Conservation (phyloP, 2,888 invertebrate genomes). For the Xanthostigma xanthostigma region DNA sequence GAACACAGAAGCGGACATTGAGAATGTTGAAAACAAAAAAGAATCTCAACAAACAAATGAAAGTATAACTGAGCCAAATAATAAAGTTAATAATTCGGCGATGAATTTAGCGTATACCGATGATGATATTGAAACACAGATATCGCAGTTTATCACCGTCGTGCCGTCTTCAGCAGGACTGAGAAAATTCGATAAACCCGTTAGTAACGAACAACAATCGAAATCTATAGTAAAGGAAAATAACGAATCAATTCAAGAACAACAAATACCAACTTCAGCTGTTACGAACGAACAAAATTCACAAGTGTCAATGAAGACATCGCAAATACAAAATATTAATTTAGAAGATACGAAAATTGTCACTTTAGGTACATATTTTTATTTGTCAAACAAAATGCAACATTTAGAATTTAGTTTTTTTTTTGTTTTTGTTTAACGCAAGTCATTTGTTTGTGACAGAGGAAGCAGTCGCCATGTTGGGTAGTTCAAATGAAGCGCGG, state of each 20-base stretch:
- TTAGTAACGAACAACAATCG: neutral
- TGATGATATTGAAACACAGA: conserved; percentile 16
- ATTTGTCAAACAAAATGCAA: conserved; percentile 7
- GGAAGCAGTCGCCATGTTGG: conserved; percentile 30
- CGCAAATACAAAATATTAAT: conserved; percentile 1
- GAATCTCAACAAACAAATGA: no score
- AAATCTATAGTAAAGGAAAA: neutral
- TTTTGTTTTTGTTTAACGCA: neutral
- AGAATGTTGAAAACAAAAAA: no score
- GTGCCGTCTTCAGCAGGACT: conserved; percentile 9
- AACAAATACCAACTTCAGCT: neutral
- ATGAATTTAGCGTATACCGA: conserved; percentile 3
- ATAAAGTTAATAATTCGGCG: no score
- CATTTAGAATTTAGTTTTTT: conserved; percentile 28
- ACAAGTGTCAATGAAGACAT: neutral
- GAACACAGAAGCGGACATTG: no score
- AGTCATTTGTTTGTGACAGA: conserved; percentile 21
- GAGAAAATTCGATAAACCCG: neutral
- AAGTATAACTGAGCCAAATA: no score
- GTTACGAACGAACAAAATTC: neutral
- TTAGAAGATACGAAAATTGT: conserved; percentile 3
- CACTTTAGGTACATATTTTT: neutral
- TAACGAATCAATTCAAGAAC: neutral
- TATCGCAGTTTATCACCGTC: conserved; percentile 12
- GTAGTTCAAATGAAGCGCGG: conserved; percentile 15